Conservation (phyloP, 2,797 vertebrate species). For the Steatocranus sp. region DNA sequence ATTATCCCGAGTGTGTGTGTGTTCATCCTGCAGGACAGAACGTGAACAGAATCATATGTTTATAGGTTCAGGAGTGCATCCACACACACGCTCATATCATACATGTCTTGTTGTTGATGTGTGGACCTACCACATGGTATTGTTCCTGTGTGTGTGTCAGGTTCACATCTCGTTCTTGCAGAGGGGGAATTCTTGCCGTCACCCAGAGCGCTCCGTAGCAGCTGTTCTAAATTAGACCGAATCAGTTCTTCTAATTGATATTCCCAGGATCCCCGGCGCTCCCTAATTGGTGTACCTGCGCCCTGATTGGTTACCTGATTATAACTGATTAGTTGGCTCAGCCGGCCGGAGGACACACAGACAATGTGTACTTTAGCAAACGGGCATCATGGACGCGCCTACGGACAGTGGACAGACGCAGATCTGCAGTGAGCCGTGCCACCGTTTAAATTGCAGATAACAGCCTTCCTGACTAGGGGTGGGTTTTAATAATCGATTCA, state of each 20-base stretch:
- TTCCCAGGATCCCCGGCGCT: constrained; percentile 52
- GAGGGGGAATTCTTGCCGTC: constrained; percentile 51
- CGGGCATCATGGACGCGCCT: neutral
- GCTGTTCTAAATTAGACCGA: constrained; percentile 73
- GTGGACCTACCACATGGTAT: too few relatives aligned
- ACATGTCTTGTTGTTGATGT: neutral
- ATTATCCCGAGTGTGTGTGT: constrained; percentile 22
- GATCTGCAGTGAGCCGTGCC: neutral
- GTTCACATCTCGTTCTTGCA: constrained; percentile 7
- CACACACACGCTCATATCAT: neutral
- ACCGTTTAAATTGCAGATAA: neutral
- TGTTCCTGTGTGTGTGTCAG: neutral
- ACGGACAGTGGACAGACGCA: neutral
- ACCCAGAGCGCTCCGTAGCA: constrained; percentile 59
- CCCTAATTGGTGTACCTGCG: constrained; percentile 66
- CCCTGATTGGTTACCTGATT: constrained; percentile 71
- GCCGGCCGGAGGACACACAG: constrained; percentile 29
- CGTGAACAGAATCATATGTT: neutral
- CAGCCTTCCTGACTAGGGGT: neutral
- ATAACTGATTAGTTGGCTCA: constrained; percentile 67
- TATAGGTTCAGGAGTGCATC: neutral
- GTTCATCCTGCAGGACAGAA: neutral
- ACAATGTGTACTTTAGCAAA: constrained; percentile 16
- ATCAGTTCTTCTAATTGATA: constrained; percentile 73
- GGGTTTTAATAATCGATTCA: too few relatives aligned